Base-by-base conservation (phyloP, 1,140 invertebrate genomes). In the Drosophila sp. region DNA sequence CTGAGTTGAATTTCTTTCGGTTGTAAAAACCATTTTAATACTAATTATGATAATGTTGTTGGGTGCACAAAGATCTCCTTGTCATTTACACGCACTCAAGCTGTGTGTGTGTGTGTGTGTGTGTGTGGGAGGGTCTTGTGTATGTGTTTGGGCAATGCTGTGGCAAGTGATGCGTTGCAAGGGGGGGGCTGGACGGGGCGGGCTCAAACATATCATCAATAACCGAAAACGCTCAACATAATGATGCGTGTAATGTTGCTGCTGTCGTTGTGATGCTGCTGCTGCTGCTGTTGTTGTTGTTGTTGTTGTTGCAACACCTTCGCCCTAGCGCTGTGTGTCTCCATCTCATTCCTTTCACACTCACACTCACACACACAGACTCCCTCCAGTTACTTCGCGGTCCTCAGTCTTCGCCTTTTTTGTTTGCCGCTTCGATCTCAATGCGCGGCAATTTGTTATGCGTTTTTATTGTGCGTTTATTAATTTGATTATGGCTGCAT, bases 381-480 rank as follows among this genome's bases (percentile, higher is more conserved):
- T 48, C 16, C 21, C 21, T 32, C 9, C 21, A 7, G 8, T 16
- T 4, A 13, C n/a, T n/a, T 7, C 7, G 14, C 36, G 7, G n/a
- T 63, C 3, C 41, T 29, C 25, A 6, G 43, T 21, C 21, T 46
- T 58, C 29, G 18, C 18, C 46, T 40, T 74, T n/a, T 48, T 74
- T 63, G 72, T 70, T 4, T 48, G 57, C 38, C 65, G 58, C 51
- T 62, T 53, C 43, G 63, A 50, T 66, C 76, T 63, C 57, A 66
- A 66, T 76, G 73, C 72, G 69, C 80, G 76, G 72, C 84, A 89
- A 89, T 89, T 89, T 89, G 80, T 89, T 89, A 89, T 80, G 79
- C 84, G 76, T 80, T 89, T 89, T 89, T 89, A 89, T 89, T 89
- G 84, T 89, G 75, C 83, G 78, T 78, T 81, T 86, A 86, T 86